A percentile compares a stretch with the other conserved stretches of the same genome.
phyloP scores from a whole-genome alignment of 2,113 vertebrate species.

The Actinemys pallida region DNA sequence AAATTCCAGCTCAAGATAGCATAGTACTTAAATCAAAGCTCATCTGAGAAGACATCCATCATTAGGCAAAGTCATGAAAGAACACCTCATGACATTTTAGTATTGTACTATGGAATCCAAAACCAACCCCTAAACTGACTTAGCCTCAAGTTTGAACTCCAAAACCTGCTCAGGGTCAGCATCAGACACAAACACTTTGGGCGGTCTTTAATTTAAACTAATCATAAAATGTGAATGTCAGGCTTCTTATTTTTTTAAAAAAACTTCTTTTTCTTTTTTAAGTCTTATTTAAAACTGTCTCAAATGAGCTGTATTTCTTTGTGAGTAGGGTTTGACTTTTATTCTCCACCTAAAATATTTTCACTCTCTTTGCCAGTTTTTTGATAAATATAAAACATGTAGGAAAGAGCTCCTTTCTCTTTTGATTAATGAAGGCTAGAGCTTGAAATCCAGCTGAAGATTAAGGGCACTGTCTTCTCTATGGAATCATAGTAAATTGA shows the following conservation, averaged over 20 bases:
- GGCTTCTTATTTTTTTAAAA: background rate
- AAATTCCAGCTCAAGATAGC: background rate
- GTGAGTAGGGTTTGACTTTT: background rate
- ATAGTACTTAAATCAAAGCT: background rate
- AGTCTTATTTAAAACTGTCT: background rate
- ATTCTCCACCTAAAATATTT: background rate
- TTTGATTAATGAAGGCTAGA: conserved; percentile 52
- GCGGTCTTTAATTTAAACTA: background rate
- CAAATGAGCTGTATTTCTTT: conserved; percentile 2
- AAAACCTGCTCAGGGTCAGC: background rate
- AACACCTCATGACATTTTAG: background rate
- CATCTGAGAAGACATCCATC: background rate
- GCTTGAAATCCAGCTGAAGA: conserved; percentile 51
- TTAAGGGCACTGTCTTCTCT: conserved; percentile 55
- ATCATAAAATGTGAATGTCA: background rate
- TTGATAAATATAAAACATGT: conserved; percentile 12
- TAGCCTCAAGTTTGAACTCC: background rate
- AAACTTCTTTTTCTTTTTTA: background rate
- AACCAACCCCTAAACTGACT: background rate
- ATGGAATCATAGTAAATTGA: conserved; percentile 46
- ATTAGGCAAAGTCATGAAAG: background rate
- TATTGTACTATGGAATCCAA: background rate
- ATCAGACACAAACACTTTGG: background rate
- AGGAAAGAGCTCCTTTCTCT: background rate
- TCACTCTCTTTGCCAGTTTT: conserved; percentile 9